Base-by-base conservation (phyloP, 2,797 vertebrate species). In the Ataeniobius toweri region DNA sequence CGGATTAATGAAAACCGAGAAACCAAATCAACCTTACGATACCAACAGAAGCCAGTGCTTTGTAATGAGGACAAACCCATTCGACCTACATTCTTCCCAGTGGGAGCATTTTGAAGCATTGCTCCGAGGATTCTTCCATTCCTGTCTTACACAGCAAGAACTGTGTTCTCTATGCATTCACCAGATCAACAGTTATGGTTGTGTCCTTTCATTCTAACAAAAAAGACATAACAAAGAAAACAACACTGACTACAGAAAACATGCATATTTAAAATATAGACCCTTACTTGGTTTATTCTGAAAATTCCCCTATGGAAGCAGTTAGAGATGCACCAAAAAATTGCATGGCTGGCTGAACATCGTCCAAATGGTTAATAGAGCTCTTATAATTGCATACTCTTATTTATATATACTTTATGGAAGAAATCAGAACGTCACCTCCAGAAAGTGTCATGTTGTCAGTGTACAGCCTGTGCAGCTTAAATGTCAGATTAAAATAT, bases 61-160 rank as follows among this genome's bases (percentile, higher is more conserved):
- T 44, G 83, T 90, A 92, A 93, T 89, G 90, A 93, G 90, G 91
- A 84, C 88, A 90, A 82, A 89, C 56, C 46, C 84, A 75, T 84
- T 71, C 84, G 88, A 92, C 90, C 92, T 90, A 91, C 85, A 93
- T 94, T 92, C 82, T 85, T 83, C 77, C 80, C 67, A 75, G 83
- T 77, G 70, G 73, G 79, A 80, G 76, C 76, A 83, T 80, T 82
- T 46, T 53, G 77, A 86, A 80, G 89, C 74, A 50, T 46, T 69
- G 80, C 84, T 75, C 73, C 22, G 48, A 78, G 78, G 71, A 51
- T 53, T 77, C 71, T 79, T 75, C 78, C 50, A 84, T 44, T 48
- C 71, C 80, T 26, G 28, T 82, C 72, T 83, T 72, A 71, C 71
- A 84, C 81, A 86, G 74, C 22, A 70, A 63, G 61, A 77, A 70